Percentiles rank a stretch among this genome's conserved stretches.
phyloP scores from a whole-genome alignment of 2,797 vertebrate genomes.

The Melanogrammus aeglefinus region DNA sequence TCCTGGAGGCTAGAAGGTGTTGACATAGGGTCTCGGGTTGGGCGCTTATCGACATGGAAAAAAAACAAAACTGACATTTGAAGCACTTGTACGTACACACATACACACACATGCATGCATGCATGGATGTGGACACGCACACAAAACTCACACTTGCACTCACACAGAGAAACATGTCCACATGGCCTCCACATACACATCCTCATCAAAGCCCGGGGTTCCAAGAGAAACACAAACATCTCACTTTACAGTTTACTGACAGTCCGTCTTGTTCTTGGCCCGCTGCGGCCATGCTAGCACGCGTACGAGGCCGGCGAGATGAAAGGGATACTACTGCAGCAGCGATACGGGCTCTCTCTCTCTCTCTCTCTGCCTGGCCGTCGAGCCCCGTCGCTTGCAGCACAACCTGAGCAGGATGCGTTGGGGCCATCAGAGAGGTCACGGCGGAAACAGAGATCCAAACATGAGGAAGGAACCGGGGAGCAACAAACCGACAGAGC shows the following conservation, averaged over 20 bases:
- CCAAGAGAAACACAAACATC: conserved; percentile 61
- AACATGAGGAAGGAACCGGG: not conserved
- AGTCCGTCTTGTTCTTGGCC: conserved; percentile 51
- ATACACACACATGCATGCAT: not conserved
- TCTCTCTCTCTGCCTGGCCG: conserved; percentile 11
- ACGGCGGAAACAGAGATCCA: not conserved
- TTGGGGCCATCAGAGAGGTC: not conserved
- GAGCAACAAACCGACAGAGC: not conserved
- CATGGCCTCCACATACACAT: conserved; percentile 16
- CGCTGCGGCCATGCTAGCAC: conserved; percentile 25
- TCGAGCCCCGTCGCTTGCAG: not conserved
- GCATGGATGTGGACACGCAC: not conserved
- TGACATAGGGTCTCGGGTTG: conserved; percentile 50
- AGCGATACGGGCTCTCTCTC: conserved; percentile 23
- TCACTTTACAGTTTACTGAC: conserved; percentile 60
- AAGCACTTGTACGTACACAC: conserved; percentile 19
- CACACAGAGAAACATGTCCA: conserved; percentile 28
- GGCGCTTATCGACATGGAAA: conserved; percentile 20
- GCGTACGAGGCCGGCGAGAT: conserved; percentile 37
- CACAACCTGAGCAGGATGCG: not conserved
- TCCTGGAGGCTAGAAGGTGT: conserved; percentile 50
- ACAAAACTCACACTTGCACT: conserved; percentile 19
- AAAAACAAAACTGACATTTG: conserved; percentile 48
- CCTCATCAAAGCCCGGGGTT: conserved; percentile 37
- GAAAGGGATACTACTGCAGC: conserved; percentile 37